Evolutionary conservation across 2,888 invertebrate genomes (phyloP).

Genomic region (Tinea semifulvella): DNA sequence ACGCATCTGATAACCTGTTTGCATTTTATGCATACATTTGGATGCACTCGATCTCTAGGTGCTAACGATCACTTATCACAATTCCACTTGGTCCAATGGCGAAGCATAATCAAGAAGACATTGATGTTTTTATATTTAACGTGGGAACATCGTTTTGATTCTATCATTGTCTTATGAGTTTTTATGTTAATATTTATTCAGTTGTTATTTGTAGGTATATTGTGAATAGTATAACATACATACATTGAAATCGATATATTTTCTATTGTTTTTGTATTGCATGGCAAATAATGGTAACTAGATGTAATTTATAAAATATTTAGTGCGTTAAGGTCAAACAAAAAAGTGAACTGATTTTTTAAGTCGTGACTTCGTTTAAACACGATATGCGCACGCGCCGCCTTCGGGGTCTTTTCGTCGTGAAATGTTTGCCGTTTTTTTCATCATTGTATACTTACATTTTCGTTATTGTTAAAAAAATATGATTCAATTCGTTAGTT

Average conservation of each 20-base stretch:
- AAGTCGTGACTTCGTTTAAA: conserved; percentile 50
- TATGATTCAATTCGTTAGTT: conserved; percentile 42
- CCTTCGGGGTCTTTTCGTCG: conserved; percentile 37
- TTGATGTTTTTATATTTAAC: neutral
- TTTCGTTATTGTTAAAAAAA: conserved; percentile 44
- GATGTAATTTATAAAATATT: conserved; percentile 9
- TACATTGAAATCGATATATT: too few species aligned
- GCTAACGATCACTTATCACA: neutral
- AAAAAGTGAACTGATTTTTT: conserved; percentile 44
- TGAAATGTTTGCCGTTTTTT: conserved; percentile 46
- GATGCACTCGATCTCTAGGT: conserved; percentile 10
- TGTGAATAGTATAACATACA: too few species aligned
- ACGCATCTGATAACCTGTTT: conserved; percentile 33
- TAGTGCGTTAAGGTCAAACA: conserved; percentile 35
- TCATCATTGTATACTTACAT: conserved; percentile 38
- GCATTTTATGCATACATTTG: conserved; percentile 15
- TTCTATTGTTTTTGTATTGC: too few species aligned
- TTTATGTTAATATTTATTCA: neutral
- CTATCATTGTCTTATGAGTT: neutral
- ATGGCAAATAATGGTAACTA: too few species aligned
- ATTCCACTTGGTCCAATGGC: neutral
- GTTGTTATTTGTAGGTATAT: conserved; percentile 2
- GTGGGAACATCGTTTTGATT: conserved; percentile 2
- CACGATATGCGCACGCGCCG: conserved; percentile 54
- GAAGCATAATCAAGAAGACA: neutral